A percentile compares a stretch with the other conserved stretches of the same genome.
phyloP scores from a whole-genome alignment of 2,113 vertebrate species.

The Ceyx cyanopectus region DNA sequence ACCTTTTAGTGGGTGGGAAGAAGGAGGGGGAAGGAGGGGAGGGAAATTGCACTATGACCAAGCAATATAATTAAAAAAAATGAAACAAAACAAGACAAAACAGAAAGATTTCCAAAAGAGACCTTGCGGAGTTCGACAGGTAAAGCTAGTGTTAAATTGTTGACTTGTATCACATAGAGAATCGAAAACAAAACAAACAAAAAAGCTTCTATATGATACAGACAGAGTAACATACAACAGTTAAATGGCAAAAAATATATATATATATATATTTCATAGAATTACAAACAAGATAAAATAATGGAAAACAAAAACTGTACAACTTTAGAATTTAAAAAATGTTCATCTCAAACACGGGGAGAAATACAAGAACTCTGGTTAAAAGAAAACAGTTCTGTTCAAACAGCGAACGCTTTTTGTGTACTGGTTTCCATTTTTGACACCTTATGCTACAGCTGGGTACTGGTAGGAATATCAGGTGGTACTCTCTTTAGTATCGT shows the following conservation, averaged over 20 bases:
- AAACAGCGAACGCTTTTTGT: conserved; percentile 73
- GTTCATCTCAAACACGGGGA: conserved; percentile 84
- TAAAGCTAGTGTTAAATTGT: conserved; percentile 90
- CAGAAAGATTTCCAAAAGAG: conserved; percentile 70
- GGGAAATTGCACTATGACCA: conserved; percentile 82
- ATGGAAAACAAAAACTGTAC: conserved; percentile 88
- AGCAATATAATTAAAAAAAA: conserved; percentile 61
- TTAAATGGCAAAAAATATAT: conserved; percentile 86
- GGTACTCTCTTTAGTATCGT: conserved; percentile 74
- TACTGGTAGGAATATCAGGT: conserved; percentile 75
- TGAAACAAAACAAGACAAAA: neutral
- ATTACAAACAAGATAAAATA: conserved; percentile 90
- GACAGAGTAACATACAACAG: conserved; percentile 91
- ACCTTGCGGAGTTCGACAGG: conserved; percentile 81
- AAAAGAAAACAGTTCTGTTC: conserved; percentile 77
- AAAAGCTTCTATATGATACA: conserved; percentile 80
- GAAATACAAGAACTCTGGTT: conserved; percentile 79
- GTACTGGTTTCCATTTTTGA: conserved; percentile 75
- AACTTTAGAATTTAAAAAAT: conserved; percentile 88
- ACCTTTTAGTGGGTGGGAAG: conserved; percentile 46
- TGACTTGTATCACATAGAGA: conserved; percentile 85
- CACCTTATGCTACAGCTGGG: conserved; percentile 79
- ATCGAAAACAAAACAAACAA: conserved; percentile 70
- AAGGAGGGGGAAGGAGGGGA: conserved; percentile 42
- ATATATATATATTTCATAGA: conserved; percentile 89